Conservation (phyloP, 2,113 vertebrate species). For the Aptenodytes forsteri region DNA sequence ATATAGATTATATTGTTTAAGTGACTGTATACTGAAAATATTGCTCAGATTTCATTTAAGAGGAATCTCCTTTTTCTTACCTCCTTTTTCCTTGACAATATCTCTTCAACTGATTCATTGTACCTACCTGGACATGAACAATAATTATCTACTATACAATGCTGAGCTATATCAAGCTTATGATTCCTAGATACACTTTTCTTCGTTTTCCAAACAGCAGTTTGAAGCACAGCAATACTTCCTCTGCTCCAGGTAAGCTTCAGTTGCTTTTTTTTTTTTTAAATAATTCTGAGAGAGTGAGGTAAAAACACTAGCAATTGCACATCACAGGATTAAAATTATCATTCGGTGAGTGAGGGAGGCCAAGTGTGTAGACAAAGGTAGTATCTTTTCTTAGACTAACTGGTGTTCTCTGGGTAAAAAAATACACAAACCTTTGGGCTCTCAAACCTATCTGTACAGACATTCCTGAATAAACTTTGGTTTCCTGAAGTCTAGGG, state of each 20-base stretch:
- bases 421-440: neutral
- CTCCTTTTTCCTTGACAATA: neutral
- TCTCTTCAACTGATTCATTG: neutral
- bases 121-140: neutral
- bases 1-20: neutral
- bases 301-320: neutral
- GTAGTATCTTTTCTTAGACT: neutral
- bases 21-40: neutral
- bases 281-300: neutral
- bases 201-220: neutral
- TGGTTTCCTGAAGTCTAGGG: neutral
- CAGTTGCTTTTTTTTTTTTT: neutral
- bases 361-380: neutral
- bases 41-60: neutral
- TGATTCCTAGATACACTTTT: neutral
- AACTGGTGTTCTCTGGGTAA: neutral
- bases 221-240: neutral
- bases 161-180: neutral
- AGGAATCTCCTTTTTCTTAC: neutral
- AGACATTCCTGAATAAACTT: neutral
- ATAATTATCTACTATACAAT: neutral
- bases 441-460: neutral
- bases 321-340: neutral
- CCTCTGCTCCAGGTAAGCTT: neutral
- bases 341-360: neutral